Evolutionary conservation across 1,140 invertebrate species (phyloP).

Genomic region (Chionoecetes opilio): DNA sequence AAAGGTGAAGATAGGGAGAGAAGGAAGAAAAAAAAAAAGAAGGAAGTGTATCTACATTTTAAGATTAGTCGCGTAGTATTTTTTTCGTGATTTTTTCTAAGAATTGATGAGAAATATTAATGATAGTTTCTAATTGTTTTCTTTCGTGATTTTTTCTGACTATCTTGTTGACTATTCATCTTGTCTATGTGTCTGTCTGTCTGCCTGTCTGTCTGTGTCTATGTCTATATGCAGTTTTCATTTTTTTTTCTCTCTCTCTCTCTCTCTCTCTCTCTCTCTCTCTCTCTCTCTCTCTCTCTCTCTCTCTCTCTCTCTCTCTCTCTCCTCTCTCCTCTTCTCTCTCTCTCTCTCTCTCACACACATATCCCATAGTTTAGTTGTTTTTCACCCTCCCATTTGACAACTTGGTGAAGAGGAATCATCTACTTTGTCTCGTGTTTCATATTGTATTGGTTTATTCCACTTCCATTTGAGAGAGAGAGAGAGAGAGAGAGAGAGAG

Average conservation of each 20-base stretch:
- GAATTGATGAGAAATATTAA: too few species aligned
- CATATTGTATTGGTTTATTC: too few species aligned
- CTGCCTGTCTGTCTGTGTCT: neutral
- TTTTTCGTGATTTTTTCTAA: too few species aligned
- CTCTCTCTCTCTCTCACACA: neutral
- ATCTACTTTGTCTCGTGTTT: too few species aligned
- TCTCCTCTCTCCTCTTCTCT: slow-evolving; percentile 36
- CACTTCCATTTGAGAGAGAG: too few species aligned
- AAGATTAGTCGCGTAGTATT: neutral
- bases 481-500: too few species aligned
- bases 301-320: slow-evolving; percentile 48
- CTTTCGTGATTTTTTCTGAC: neutral
- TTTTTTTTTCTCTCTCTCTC: neutral
- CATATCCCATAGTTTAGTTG: too few species aligned
- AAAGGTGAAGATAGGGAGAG: neutral
- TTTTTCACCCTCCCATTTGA: too few species aligned
- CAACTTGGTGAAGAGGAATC: too few species aligned
- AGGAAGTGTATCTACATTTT: neutral
- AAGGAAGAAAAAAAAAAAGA: neutral
- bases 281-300: slow-evolving; percentile 48
- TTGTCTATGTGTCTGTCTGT: neutral
- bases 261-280: slow-evolving; percentile 43
- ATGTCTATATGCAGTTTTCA: neutral
- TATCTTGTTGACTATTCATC: neutral
- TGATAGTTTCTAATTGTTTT: neutral